A percentile compares a stretch with the other conserved stretches of the same genome.
phyloP scores from a whole-genome alignment of 2,113 vertebrate genomes.

The Mus pahari region DNA sequence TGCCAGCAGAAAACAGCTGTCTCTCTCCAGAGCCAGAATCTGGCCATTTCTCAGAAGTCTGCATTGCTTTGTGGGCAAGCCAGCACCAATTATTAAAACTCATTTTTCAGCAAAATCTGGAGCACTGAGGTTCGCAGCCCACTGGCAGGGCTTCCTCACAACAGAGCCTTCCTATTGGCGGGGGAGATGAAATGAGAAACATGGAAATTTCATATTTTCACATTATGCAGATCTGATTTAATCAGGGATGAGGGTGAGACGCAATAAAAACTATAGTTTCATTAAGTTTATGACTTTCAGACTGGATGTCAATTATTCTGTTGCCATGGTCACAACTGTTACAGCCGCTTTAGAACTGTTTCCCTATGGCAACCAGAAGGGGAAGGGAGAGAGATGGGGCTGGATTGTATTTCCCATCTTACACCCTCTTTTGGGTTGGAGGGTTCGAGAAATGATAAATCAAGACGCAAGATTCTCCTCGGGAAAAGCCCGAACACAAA shows the following conservation, averaged over 20 bases:
- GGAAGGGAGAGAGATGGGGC: background rate
- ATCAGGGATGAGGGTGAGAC: slow-evolving; percentile 88
- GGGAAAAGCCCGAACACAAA: background rate
- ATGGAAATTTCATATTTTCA: slow-evolving; percentile 89
- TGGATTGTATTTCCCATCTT: slow-evolving; percentile 23
- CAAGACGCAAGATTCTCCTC: background rate
- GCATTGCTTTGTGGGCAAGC: slow-evolving; percentile 50
- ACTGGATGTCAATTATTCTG: slow-evolving; percentile 83
- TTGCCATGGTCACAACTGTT: slow-evolving; percentile 85
- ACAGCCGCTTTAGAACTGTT: slow-evolving; percentile 71
- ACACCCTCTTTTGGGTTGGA: background rate
- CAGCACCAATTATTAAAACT: slow-evolving; percentile 72
- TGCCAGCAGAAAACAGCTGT: background rate
- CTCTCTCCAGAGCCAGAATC: background rate
- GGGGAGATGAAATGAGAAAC: slow-evolving; percentile 85
- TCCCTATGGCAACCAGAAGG: slow-evolving; percentile 45
- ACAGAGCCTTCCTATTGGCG: slow-evolving; percentile 76
- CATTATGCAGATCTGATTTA: slow-evolving; percentile 91
- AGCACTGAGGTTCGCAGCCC: slow-evolving; percentile 56
- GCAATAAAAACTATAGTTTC: slow-evolving; percentile 89
- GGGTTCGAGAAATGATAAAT: slow-evolving; percentile 41
- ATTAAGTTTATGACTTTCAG: slow-evolving; percentile 90
- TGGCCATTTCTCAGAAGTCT: slow-evolving; percentile 39
- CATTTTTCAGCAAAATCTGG: slow-evolving; percentile 76
- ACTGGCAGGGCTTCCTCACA: slow-evolving; percentile 70